Percentiles rank a stretch among this genome's conserved stretches.
These are phyloP conservation scores for Spinus pinus DNA, from an alignment of 2,797 vertebrate species.

Conservation along the genomic window DNA sequence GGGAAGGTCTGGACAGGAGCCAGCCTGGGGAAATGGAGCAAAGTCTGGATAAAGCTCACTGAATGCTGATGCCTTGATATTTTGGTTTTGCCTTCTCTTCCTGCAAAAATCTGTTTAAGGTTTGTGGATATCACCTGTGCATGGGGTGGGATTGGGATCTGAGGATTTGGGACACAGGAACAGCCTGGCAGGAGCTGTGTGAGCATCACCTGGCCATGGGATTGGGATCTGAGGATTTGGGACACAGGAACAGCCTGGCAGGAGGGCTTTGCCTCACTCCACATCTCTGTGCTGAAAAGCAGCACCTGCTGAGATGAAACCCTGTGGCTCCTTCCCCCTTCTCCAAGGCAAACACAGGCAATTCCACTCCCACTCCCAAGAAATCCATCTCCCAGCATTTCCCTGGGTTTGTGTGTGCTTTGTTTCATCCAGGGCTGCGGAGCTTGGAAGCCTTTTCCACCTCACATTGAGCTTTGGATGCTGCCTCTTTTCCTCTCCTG, in stretches of 20 bases:
- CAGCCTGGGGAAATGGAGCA: rapidly evolving
- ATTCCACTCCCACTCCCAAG: constrained; percentile 10
- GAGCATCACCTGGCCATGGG: not conserved
- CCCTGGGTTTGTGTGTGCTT: not conserved
- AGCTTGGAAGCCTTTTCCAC: constrained; percentile 11
- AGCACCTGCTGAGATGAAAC: constrained; percentile 55
- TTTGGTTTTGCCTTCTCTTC: not conserved
- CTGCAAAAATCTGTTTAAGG: not conserved
- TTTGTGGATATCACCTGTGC: not conserved
- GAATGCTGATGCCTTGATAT: not conserved
- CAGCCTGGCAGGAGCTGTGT: not conserved
- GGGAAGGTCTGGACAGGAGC: not conserved
- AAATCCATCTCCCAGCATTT: not conserved
- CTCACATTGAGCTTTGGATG: constrained; percentile 19
- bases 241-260: not conserved
- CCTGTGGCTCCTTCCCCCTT: not conserved
- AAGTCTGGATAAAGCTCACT: not conserved
- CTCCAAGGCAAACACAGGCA: constrained; percentile 55
- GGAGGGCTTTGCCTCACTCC: not conserved
- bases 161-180: rapidly evolving
- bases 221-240: not conserved
- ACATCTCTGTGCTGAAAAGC: constrained; percentile 15
- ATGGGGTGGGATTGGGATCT: too few relatives aligned
- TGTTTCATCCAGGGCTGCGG: constrained; percentile 20
- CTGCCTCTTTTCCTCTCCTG: not conserved